Base-by-base conservation (phyloP, 1,140 invertebrate species). In the Tetramorium alpestre region DNA sequence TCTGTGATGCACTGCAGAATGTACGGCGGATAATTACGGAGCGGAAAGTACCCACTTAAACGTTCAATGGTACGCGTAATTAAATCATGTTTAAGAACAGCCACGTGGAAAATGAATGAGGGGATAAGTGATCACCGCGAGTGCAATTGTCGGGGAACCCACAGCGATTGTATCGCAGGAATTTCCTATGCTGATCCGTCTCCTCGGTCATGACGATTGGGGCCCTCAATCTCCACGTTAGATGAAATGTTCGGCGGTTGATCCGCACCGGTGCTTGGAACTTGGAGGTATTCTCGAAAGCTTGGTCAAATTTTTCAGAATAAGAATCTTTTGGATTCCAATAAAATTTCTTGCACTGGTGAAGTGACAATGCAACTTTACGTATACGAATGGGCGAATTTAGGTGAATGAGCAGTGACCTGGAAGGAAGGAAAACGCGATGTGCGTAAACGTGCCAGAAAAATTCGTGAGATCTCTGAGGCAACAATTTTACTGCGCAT, bases 101-200 rank as follows among this genome's bases (percentile, higher is more conserved):
- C 67, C 77, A 88, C 56, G 67, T 78, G 82, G 89, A 90, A 90
- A 90, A 90, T 86, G 81, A 90, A 90, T 72, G 81, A 86, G 85
- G 47, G 60, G 86, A 88, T 90, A 84, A 90, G 86, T 80, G 69
- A 90, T 89, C 72, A 72, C 76, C 33, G 77, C 76, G 64, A 70
- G 64, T 70, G 54, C 81, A 70, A 60, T 87, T 80, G 73, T 87
- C 73, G 70, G 41, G 33, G 44, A 65, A 72, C 28, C 78, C 60
- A 28, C 60, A 64, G 60, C 8, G n/a, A 41, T 87, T 87, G 85
- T 70, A 78, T 80, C 82, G 51, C 70, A 84, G 73, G 60, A 7
- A 77, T 76, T 76, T 41, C 54, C 33, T 33, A 88, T 88, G 64
- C 72, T 70, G 56, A 65, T 67, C 41, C 54, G 56, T 58, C 62